A percentile compares a stretch with the other conserved stretches of the same genome.
These are phyloP conservation scores for Tubiluchus corallicola DNA, from an alignment of 2,888 invertebrate species.

Conservation along the genomic window DNA sequence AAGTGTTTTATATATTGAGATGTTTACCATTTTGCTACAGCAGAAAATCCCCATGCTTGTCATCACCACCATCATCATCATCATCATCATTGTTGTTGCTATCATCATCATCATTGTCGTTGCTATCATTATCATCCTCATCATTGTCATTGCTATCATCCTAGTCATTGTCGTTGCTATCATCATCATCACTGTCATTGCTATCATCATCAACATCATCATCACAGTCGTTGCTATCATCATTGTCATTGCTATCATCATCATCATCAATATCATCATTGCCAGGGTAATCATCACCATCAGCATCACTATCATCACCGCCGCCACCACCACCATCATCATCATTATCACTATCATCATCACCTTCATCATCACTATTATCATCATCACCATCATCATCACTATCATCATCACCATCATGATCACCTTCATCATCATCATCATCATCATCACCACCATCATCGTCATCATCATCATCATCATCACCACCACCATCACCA, in stretches of 20 bases:
- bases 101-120: too few species aligned
- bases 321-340: constrained; percentile 4
- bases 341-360: background rate
- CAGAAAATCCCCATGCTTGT: too few species aligned
- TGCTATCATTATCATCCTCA: too few species aligned
- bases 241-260: too few species aligned
- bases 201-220: too few species aligned
- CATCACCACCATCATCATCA: too few species aligned
- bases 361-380: constrained; percentile 6
- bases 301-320: constrained; percentile 5
- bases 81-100: too few species aligned
- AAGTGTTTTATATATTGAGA: background rate
- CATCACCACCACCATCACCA: constrained; percentile 7
- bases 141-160: too few species aligned
- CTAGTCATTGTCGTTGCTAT: too few species aligned
- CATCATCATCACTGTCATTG: too few species aligned
- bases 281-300: constrained; percentile 4
- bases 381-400: constrained; percentile 7
- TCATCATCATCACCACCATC: constrained; percentile 7
- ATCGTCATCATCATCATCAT: constrained; percentile 9
- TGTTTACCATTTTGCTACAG: too few species aligned
- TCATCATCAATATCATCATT: constrained; percentile 5
- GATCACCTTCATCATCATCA: constrained; percentile 7
- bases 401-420: constrained; percentile 7
- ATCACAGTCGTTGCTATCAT: too few species aligned